Evolutionary conservation across 2,113 vertebrate genomes (phyloP).

Genomic region (Alethe castanea): DNA sequence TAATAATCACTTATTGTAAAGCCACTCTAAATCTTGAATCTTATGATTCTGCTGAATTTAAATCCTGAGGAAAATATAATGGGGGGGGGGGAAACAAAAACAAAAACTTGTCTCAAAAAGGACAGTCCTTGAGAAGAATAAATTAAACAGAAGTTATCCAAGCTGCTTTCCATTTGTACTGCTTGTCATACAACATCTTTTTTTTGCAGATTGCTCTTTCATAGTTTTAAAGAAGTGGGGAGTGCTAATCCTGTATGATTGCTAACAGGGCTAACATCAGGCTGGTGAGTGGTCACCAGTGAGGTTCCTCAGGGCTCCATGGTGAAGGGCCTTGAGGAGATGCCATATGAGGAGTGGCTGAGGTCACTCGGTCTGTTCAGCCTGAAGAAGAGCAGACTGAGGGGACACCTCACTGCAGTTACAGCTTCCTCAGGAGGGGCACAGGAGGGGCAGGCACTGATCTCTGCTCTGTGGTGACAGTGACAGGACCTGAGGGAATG

Average conservation of each 20-base stretch:
- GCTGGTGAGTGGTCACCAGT: neutral
- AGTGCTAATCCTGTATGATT: neutral
- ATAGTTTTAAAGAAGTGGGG: neutral
- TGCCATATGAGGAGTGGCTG: accelerated
- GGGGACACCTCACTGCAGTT: neutral
- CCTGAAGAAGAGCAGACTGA: neutral
- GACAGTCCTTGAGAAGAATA: neutral
- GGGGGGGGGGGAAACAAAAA: neutral
- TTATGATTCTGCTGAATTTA: neutral
- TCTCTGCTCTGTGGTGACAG: too few species aligned
- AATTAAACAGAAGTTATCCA: neutral
- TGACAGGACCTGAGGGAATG: neutral
- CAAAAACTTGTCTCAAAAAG: neutral
- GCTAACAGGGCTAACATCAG: neutral
- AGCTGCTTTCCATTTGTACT: neutral
- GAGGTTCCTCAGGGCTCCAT: neutral
- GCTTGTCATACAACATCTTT: neutral
- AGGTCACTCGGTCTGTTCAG: neutral
- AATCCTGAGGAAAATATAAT: neutral
- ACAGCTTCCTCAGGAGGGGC: accelerated
- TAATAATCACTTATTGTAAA: neutral
- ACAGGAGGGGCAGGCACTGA: too few species aligned
- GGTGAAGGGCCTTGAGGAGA: neutral
- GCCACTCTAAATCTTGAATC: neutral
- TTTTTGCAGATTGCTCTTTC: neutral